These are phyloP conservation scores for Drosophila diplacantha DNA, from an alignment of 2,888 invertebrate species.

Conservation along the genomic window DNA sequence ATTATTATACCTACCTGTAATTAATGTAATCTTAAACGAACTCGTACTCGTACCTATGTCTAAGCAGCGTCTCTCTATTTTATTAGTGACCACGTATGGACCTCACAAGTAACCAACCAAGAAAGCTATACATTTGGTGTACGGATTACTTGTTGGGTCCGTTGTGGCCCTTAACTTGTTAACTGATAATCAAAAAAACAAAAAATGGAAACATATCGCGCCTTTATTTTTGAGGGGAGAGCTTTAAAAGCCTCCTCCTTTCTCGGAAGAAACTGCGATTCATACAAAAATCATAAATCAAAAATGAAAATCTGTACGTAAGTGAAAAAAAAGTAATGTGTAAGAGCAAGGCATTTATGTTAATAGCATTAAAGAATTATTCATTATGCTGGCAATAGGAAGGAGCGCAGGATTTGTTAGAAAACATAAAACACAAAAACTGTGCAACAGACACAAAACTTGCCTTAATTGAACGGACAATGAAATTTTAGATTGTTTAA, in stretches of 20 bases:
- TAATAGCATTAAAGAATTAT: conserved; percentile 45
- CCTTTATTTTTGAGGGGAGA: conserved; percentile 42
- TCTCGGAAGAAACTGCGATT: conserved; percentile 37
- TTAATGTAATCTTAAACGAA: conserved; percentile 58
- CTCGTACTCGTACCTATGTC: conserved; percentile 63
- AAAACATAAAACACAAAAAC: conserved; percentile 7
- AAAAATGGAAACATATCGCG: conserved; percentile 56
- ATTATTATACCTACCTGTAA: conserved; percentile 42
- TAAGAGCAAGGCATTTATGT: conserved; percentile 67
- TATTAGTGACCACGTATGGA: conserved; percentile 42
- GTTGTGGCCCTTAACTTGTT: conserved; percentile 21
- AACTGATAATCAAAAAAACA: conserved; percentile 51
- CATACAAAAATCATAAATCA: conserved; percentile 32
- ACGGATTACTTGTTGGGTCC: conserved; percentile 19
- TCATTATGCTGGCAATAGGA: conserved; percentile 49
- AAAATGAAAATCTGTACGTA: conserved; percentile 47
- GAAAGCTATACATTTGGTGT: not conserved
- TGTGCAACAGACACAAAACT: conserved; percentile 56
- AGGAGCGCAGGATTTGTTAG: conserved; percentile 30
- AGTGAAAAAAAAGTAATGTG: conserved; percentile 39
- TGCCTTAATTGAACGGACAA: conserved; percentile 75
- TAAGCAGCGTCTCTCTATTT: conserved; percentile 40
- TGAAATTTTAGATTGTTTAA: conserved; percentile 72
- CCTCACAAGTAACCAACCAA: conserved; percentile 18
- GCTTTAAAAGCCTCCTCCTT: conserved; percentile 56